A percentile compares a stretch with the other conserved stretches of the same genome.
These are phyloP conservation scores for Salmo trutta DNA, from an alignment of 2,797 vertebrate genomes.

Conservation along the genomic window DNA sequence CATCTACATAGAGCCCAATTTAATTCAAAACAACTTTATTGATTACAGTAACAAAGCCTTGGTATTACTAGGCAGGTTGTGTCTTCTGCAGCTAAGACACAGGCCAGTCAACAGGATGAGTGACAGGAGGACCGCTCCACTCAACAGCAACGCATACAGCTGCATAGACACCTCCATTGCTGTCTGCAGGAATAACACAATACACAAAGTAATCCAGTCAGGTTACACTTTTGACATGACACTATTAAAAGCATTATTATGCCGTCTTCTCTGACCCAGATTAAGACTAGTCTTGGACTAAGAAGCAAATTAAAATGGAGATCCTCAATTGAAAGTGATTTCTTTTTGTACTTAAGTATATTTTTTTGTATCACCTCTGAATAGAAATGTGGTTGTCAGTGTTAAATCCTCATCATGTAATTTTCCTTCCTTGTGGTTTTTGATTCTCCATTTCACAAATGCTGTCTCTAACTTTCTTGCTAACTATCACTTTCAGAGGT, in stretches of 20 bases:
- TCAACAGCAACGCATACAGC: background rate
- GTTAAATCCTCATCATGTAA: background rate
- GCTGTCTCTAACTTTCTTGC: background rate
- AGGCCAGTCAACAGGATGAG: background rate
- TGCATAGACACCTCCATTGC: background rate
- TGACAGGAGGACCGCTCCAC: constrained; percentile 1
- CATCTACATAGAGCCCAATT: background rate
- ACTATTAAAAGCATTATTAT: background rate
- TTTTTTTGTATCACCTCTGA: background rate
- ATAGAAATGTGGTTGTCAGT: background rate
- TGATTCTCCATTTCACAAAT: background rate
- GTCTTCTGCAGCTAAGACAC: background rate
- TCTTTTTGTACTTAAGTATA: background rate
- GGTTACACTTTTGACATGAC: background rate
- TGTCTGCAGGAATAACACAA: background rate
- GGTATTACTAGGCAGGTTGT: background rate
- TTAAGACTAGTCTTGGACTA: background rate
- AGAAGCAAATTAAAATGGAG: background rate
- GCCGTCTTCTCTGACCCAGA: background rate
- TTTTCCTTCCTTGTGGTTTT: background rate
- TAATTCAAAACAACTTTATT: background rate
- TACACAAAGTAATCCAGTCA: background rate
- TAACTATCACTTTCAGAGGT: background rate
- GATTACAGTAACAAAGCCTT: too few relatives aligned
- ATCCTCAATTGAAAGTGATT: too few relatives aligned